Conservation (phyloP, 2,113 vertebrate genomes). For the Cariama cristata region DNA sequence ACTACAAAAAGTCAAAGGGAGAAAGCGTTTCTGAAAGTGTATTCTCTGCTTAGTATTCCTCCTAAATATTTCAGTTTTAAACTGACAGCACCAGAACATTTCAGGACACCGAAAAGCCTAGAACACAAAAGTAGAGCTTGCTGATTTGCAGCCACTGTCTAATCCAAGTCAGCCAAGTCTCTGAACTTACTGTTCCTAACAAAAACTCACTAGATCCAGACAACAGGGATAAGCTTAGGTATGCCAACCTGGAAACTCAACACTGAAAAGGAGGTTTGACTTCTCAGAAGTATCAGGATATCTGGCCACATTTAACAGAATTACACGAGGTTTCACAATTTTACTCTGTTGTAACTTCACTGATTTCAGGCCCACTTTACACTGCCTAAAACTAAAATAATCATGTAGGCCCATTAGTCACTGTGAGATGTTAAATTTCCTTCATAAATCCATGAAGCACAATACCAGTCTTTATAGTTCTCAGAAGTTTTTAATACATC, state of each 20-base stretch:
- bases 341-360: neutral
- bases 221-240: neutral
- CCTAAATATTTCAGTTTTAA: neutral
- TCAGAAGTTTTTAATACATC: neutral
- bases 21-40: neutral
- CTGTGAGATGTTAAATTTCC: neutral
- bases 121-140: neutral
- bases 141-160: neutral
- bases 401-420: rapidly evolving
- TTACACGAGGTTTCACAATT: neutral
- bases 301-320: neutral
- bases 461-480: neutral
- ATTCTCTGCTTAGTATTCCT: neutral
- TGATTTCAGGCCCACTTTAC: neutral
- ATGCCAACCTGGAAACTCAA: neutral
- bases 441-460: neutral
- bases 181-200: neutral
- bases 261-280: neutral
- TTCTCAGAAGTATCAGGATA: neutral
- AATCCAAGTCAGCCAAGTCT: neutral
- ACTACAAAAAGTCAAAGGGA: neutral
- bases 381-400: neutral
- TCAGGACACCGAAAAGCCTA: neutral
- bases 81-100: neutral
- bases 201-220: neutral